Percentiles rank a stretch among this genome's conserved stretches.
Conservation (phyloP, 2,888 invertebrate genomes). For the Parapristionchus giblindavisi region DNA sequence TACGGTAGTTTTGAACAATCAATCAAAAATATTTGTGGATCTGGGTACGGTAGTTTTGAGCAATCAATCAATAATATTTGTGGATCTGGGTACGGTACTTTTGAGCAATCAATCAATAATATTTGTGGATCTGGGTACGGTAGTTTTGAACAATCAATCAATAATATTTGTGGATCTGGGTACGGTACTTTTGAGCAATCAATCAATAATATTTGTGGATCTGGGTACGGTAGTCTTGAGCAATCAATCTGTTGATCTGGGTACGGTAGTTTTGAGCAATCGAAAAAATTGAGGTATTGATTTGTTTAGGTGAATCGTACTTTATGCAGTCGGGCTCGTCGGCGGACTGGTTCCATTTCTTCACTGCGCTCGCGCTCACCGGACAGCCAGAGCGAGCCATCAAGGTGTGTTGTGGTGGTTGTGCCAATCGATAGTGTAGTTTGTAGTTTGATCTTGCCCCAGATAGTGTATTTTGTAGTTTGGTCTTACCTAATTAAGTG, state of each 20-base stretch:
- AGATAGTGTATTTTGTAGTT: too few relatives aligned
- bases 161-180: neutral
- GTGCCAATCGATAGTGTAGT: too few relatives aligned
- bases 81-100: conserved; percentile 47
- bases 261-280: neutral
- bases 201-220: neutral
- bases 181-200: neutral
- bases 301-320: conserved; percentile 62
- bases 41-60: neutral
- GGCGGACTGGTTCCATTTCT: conserved; percentile 58
- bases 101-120: neutral
- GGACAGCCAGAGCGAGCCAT: conserved; percentile 66
- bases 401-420: conserved; percentile 43
- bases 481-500: too few relatives aligned
- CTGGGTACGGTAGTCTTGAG: neutral
- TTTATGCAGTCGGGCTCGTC: conserved; percentile 61
- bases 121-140: conserved; percentile 59
- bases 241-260: neutral
- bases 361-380: conserved; percentile 64
- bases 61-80: too few relatives aligned
- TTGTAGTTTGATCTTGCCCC: too few relatives aligned
- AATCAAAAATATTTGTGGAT: neutral
- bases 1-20: conserved; percentile 42
- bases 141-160: too few relatives aligned
- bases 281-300: neutral